Evolutionary conservation across 2,113 vertebrate species (phyloP).

Genomic region (Perognathus longimembris): DNA sequence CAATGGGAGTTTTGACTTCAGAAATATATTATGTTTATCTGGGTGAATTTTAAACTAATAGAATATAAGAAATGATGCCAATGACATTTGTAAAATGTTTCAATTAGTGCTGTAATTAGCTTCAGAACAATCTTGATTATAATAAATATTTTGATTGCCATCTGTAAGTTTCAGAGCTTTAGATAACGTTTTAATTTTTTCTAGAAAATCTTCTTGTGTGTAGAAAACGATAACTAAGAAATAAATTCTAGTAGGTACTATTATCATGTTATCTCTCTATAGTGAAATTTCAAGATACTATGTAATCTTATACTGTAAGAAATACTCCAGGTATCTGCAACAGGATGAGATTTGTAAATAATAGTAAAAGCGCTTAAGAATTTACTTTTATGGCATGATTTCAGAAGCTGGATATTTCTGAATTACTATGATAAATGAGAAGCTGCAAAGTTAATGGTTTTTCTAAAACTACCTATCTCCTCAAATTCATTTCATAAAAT

Average conservation of each 20-base stretch:
- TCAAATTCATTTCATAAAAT: constrained; percentile 43
- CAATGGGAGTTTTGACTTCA: neutral
- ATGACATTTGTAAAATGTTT: neutral
- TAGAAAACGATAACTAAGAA: neutral
- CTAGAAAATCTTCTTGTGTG: neutral
- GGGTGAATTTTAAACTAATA: neutral
- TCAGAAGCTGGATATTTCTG: neutral
- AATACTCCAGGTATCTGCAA: neutral
- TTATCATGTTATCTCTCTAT: neutral
- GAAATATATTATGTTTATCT: neutral
- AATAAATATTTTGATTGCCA: constrained; percentile 8
- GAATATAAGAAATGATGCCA: neutral
- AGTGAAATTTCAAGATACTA: neutral
- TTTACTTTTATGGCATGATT: constrained; percentile 14
- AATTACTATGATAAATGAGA: constrained; percentile 46
- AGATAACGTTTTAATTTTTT: neutral
- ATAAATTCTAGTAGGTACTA: neutral
- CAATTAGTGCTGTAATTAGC: neutral
- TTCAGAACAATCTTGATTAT: neutral
- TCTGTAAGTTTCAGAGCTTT: neutral
- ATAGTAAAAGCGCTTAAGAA: constrained; percentile 4
- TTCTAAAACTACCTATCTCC: neutral
- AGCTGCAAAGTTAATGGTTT: constrained; percentile 20
- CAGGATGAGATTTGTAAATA: constrained; percentile 18
- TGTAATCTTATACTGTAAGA: neutral